A percentile compares a stretch with the other conserved stretches of the same genome.
Conservation (phyloP, 2,113 vertebrate species). For the Brachypteracias leptosomus region DNA sequence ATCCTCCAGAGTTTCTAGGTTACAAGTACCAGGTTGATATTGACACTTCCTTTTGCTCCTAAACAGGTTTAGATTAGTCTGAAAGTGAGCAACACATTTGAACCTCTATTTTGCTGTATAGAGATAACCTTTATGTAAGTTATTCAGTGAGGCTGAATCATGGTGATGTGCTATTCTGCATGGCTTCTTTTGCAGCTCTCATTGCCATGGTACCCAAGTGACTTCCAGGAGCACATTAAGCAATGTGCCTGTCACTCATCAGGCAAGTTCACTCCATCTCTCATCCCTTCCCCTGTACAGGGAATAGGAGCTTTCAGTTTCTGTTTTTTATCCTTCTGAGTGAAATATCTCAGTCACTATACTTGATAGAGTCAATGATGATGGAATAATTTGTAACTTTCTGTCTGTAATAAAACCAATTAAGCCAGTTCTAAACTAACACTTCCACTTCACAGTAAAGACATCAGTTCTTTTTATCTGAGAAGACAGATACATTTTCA, state of each 20-base stretch:
- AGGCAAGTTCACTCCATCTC: background rate
- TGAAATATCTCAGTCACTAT: background rate
- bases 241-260: background rate
- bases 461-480: background rate
- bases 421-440: background rate
- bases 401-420: background rate
- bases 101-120: background rate
- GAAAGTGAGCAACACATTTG: background rate
- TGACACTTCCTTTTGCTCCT: background rate
- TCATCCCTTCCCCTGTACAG: background rate
- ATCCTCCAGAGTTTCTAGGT: background rate
- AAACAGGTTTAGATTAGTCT: background rate
- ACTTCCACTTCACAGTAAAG: background rate
- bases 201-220: conserved; percentile 36
- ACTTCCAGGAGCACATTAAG: conserved; percentile 3
- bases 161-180: background rate
- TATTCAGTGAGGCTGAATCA: conserved; percentile 33
- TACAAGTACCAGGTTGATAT: background rate
- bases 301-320: background rate
- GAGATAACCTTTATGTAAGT: background rate
- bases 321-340: background rate
- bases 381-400: background rate
- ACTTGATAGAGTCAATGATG: background rate
- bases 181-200: background rate
- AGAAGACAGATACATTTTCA: background rate